A percentile compares a stretch with the other conserved stretches of the same genome.
phyloP scores from a whole-genome alignment of 2,888 invertebrate species.

The Microplitis deprimator region DNA sequence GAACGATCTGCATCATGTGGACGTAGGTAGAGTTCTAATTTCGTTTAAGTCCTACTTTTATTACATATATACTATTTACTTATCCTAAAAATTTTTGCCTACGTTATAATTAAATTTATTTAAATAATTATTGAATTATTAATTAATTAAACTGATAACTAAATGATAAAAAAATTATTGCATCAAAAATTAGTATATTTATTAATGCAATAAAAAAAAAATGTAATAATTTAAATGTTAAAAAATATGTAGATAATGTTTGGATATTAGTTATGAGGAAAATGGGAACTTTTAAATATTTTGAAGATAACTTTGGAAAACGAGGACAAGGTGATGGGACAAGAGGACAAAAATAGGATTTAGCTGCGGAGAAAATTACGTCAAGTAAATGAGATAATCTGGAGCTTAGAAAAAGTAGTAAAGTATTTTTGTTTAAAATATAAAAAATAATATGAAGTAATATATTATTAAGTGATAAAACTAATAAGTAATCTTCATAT shows the following conservation, averaged over 20 bases:
- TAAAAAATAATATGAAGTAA: background rate
- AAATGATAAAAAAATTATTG: too few species aligned
- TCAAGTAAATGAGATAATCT: slow-evolving; percentile 18
- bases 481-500: background rate
- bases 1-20: background rate
- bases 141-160: too few species aligned
- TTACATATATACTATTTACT: background rate
- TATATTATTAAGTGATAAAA: background rate
- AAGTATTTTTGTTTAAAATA: background rate
- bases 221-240: too few species aligned
- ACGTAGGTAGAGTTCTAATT: slow-evolving; percentile 28
- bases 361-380: slow-evolving; percentile 41
- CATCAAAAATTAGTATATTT: too few species aligned
- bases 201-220: too few species aligned
- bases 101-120: background rate
- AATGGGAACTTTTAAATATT: slow-evolving; percentile 39
- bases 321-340: slow-evolving; percentile 53
- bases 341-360: slow-evolving; percentile 49
- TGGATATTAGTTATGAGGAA: background rate
- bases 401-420: slow-evolving; percentile 17
- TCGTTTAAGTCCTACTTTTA: slow-evolving; percentile 34
- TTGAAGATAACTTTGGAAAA: slow-evolving; percentile 38
- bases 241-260: background rate
- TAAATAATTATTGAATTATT: background rate
- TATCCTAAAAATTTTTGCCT: slow-evolving; percentile 4